Percentiles rank a stretch among this genome's conserved stretches.
Evolutionary conservation across 2,888 invertebrate species (phyloP).

Genomic region (Nomada lathburiana): DNA sequence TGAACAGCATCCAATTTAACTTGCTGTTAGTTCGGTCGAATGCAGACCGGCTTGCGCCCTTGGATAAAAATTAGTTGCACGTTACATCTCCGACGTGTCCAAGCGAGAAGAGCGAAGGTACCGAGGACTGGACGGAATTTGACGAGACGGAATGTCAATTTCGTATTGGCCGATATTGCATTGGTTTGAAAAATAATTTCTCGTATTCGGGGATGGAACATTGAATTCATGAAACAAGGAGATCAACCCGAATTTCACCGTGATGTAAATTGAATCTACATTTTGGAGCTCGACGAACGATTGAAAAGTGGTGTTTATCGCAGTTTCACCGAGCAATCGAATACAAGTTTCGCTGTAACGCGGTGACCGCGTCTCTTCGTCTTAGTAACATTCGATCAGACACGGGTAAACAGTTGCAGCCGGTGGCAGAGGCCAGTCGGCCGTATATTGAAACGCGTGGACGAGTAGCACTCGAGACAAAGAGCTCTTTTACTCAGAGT

Average conservation of each 20-base stretch:
- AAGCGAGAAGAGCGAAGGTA: not conserved
- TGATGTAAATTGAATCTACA: not conserved
- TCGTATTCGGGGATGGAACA: not conserved
- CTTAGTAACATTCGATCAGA: not conserved
- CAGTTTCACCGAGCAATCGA: not conserved
- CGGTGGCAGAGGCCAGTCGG: not conserved
- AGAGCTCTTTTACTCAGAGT: constrained; percentile 48
- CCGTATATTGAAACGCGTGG: constrained; percentile 29
- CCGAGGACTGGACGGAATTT: too few species aligned
- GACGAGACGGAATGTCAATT: too few species aligned
- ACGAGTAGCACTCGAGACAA: constrained; percentile 52
- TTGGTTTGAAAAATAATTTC: too few species aligned
- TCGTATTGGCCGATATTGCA: too few species aligned
- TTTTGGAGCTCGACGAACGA: too few species aligned
- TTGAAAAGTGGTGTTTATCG: not conserved
- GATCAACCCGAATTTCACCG: not conserved
- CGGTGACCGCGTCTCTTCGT: not conserved
- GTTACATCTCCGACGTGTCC: not conserved
- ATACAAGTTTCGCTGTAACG: not conserved
- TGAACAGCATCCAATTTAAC: constrained; percentile 40
- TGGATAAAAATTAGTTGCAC: not conserved
- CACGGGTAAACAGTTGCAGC: constrained; percentile 17
- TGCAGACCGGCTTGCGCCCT: not conserved
- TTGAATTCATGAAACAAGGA: not conserved
- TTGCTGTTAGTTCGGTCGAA: not conserved